Evolutionary conservation across 2,113 vertebrate species (phyloP).

Genomic region (Scortum barcoo): DNA sequence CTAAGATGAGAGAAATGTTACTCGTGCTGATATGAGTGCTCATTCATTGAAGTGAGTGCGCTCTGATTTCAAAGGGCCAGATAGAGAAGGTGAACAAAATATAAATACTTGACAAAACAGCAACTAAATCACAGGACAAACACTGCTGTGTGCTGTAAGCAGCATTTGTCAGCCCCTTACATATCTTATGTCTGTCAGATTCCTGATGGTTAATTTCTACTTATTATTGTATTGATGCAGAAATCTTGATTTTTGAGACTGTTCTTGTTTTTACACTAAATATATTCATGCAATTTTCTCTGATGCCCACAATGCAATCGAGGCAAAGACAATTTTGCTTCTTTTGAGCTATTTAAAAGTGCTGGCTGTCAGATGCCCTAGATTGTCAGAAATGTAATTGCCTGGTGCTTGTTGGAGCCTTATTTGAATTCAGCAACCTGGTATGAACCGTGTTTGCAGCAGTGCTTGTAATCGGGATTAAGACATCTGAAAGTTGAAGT

Average conservation of each 20-base stretch:
- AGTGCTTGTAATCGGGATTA: neutral
- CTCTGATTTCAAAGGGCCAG: neutral
- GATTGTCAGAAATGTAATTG: neutral
- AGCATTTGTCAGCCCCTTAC: constrained; percentile 2
- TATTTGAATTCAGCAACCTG: neutral
- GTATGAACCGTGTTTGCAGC: neutral
- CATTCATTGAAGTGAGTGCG: neutral
- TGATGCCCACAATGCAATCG: neutral
- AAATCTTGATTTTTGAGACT: neutral
- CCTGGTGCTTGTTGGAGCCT: neutral
- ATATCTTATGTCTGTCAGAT: neutral
- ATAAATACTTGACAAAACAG: neutral
- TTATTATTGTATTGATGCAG: neutral
- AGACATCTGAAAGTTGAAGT: neutral
- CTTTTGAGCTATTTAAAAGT: neutral
- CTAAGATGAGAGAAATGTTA: neutral
- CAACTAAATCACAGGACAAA: neutral
- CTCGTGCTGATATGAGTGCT: neutral
- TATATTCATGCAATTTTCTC: neutral
- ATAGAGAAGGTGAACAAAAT: neutral
- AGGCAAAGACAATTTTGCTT: neutral
- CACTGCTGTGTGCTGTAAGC: neutral
- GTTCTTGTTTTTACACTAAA: neutral
- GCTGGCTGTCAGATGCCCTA: neutral
- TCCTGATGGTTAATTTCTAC: neutral